Base-by-base conservation (phyloP, 2,113 vertebrate genomes). In the Prionailurus viverrinus region DNA sequence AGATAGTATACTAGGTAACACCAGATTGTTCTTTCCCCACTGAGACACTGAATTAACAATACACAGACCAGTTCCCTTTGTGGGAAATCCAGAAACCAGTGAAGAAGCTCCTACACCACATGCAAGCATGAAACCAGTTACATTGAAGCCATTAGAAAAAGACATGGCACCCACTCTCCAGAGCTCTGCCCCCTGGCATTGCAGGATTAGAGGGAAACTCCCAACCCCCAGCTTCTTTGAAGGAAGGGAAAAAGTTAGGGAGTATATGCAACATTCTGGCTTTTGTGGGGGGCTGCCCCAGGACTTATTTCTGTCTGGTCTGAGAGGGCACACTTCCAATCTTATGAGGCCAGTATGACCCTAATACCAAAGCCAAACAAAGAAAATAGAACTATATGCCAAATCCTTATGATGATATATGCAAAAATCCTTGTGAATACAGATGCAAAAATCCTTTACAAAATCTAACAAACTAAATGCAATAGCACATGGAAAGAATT, bases 41-140 rank as follows among this genome's bases (percentile, higher is more conserved):
- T 39, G 78, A 94, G 79, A 84, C 53, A 83, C n/a, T 55, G 23
- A 96, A 14, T 71, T 89, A 78, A 71, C 39, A 80, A 58, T 55
- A 53, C 7, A 66, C 23, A 55, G 79, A 79, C 7, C 41, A 79
- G 89, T 61, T 88, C 12, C 15, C 15, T 68, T 89, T 48, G 18
- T 18, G 58, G 55, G 69, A 91, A 87, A 87, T 74, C 21, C 27
- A 90, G 33, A 68, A 80, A 86, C 33, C 71, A 66, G 31, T 86
- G 68, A 87, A 76, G 36, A 76, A 23, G 5, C 12, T n/a, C 15
- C 9, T 91, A 33, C 1, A 36, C 16, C 23, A 85, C 23, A 85
- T 6, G 23, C 81, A 85, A 78, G 48, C 29, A 69, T 39, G 80
- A 61, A 79, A 79, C 41, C 39, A 48, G 48, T 15, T 82, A 18